These are phyloP conservation scores for Boloria selene DNA, from an alignment of 2,888 invertebrate species.

Conservation along the genomic window DNA sequence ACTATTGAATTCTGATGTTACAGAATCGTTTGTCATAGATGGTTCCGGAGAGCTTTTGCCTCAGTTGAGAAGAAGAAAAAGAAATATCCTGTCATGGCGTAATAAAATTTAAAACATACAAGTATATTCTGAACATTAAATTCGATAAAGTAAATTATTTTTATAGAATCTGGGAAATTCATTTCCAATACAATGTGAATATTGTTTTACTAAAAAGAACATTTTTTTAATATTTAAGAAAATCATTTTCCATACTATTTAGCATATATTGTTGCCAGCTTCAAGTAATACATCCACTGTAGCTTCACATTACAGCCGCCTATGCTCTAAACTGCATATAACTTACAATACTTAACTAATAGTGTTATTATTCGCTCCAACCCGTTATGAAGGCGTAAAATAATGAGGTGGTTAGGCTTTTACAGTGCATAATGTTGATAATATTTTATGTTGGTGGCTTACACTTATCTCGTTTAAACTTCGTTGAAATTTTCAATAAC, in stretches of 20 bases:
- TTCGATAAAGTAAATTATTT: too few relatives aligned
- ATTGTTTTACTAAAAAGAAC: background rate
- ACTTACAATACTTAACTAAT: conserved; percentile 54
- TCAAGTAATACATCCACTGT: conserved; percentile 55
- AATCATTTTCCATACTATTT: conserved; percentile 34
- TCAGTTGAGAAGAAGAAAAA: too few relatives aligned
- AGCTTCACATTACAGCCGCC: conserved; percentile 57
- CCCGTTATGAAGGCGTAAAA: conserved; percentile 37
- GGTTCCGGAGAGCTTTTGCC: too few relatives aligned
- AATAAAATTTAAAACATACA: too few relatives aligned
- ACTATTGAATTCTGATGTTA: too few relatives aligned
- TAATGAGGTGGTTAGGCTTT: conserved; percentile 28
- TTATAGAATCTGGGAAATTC: too few relatives aligned
- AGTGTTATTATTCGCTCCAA: conserved; percentile 47
- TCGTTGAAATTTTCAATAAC: background rate
- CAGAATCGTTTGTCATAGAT: too few relatives aligned
- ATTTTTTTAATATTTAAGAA: conserved; percentile 18
- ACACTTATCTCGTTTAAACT: background rate
- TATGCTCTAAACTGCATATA: conserved; percentile 52
- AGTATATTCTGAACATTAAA: too few relatives aligned
- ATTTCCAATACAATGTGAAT: background rate
- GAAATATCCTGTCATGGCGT: too few relatives aligned
- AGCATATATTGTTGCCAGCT: conserved; percentile 41
- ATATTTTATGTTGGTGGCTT: conserved; percentile 18
- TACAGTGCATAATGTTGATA: conserved; percentile 12